Conservation (phyloP, 2,797 vertebrate species). For the Steatocranus sp. region DNA sequence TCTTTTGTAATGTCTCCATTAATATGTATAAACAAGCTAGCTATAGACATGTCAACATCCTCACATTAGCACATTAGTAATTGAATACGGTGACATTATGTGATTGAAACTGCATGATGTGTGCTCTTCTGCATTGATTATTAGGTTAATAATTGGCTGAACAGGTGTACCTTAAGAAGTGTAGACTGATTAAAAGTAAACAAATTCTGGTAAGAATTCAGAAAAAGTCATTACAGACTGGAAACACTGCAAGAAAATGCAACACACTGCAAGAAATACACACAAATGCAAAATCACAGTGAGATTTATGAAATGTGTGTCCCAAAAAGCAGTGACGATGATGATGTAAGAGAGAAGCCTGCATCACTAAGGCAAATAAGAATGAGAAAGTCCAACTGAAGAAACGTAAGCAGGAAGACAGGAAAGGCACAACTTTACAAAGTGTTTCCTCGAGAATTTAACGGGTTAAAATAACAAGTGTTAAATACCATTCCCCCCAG, state of each 20-base stretch:
- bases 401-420: not conserved
- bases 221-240: not conserved
- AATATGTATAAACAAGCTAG: not conserved
- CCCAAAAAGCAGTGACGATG: not conserved
- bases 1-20: not conserved
- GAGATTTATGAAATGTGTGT: not conserved
- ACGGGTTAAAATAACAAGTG: not conserved
- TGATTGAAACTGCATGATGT: not conserved
- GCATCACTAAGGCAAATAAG: not conserved
- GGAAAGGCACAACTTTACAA: not conserved
- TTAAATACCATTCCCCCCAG: not conserved
- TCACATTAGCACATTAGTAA: not conserved
- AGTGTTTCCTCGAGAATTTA: not conserved
- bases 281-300: not conserved
- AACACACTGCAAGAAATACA: not conserved
- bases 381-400: not conserved
- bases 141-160: not conserved
- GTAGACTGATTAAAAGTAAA: not conserved
- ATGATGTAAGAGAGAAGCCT: not conserved
- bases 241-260: not conserved
- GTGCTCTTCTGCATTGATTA: not conserved
- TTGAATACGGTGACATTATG: not conserved
- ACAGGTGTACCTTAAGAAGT: not conserved
- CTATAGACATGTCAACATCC: not conserved
- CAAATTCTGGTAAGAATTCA: not conserved